Conservation (phyloP, 2,797 vertebrate species). For the Setipinna tenuifilis region DNA sequence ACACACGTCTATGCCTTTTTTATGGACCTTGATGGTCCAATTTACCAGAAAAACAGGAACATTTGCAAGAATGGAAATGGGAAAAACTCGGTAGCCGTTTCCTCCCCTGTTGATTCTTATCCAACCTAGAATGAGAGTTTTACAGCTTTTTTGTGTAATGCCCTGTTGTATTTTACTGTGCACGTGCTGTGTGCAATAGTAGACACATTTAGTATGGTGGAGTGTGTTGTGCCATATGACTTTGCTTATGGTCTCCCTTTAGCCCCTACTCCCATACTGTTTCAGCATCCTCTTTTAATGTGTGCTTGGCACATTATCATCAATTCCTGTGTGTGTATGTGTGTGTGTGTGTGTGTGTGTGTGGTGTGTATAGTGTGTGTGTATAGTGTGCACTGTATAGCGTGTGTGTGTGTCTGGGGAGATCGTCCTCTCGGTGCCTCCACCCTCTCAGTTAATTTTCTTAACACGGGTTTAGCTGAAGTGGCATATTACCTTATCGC, state of each 20-base stretch:
- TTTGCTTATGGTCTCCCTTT: neutral
- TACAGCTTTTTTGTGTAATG: neutral
- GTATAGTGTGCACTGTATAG: too few relatives aligned
- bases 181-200: too few relatives aligned
- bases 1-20: neutral
- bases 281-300: neutral
- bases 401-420: neutral
- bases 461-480: slow-evolving; percentile 26
- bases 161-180: neutral
- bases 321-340: neutral
- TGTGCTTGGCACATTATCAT: slow-evolving; percentile 5
- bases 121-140: neutral
- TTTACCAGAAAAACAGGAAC: neutral
- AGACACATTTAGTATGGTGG: neutral
- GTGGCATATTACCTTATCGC: slow-evolving; percentile 27
- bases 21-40: neutral
- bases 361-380: slow-evolving; percentile 13
- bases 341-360: slow-evolving; percentile 13
- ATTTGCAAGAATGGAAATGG: neutral
- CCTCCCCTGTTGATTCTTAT: neutral
- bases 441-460: slow-evolving; percentile 18
- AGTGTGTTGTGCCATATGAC: neutral
- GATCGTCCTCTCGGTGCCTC: slow-evolving; percentile 6
- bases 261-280: neutral
- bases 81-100: neutral